phyloP scores from a whole-genome alignment of 2,113 vertebrate genomes.

The Salvator merianae region DNA sequence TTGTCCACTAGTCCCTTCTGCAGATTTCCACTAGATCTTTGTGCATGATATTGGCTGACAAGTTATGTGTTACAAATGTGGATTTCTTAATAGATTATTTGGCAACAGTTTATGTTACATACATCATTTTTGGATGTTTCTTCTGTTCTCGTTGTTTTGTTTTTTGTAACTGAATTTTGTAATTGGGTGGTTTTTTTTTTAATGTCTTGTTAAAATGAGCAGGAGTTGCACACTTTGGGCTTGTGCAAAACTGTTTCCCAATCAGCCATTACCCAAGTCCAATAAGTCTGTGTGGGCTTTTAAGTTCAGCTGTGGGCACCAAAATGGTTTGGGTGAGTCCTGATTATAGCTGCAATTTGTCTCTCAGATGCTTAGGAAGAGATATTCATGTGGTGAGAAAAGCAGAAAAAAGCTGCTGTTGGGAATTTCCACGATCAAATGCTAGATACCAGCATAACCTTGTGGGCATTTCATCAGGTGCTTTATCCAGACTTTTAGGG shows the following conservation, averaged over 20 bases:
- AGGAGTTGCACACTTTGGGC: not conserved
- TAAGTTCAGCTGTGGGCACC: not conserved
- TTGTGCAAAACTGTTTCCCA: not conserved
- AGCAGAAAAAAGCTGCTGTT: not conserved
- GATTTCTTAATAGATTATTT: too few species aligned
- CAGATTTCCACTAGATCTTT: not conserved
- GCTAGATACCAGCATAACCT: not conserved
- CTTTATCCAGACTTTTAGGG: not conserved
- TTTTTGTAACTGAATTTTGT: too few species aligned
- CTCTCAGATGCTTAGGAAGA: not conserved
- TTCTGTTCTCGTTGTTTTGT: too few species aligned
- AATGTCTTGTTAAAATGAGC: not conserved
- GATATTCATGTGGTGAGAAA: not conserved
- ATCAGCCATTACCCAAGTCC: not conserved
- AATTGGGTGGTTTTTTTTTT: too few species aligned
- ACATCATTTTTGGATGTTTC: too few species aligned
- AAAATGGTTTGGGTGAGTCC: not conserved
- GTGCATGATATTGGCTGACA: too few species aligned
- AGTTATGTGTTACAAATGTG: too few species aligned
- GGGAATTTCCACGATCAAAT: not conserved
- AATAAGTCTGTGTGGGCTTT: not conserved
- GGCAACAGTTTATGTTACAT: too few species aligned
- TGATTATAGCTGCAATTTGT: not conserved
- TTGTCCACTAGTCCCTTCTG: not conserved
- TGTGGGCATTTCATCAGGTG: not conserved